Evolutionary conservation across 2,888 invertebrate genomes (phyloP), one percentile per base, ranked within the genome.

Genomic region (Odontothrips loti): DNA sequence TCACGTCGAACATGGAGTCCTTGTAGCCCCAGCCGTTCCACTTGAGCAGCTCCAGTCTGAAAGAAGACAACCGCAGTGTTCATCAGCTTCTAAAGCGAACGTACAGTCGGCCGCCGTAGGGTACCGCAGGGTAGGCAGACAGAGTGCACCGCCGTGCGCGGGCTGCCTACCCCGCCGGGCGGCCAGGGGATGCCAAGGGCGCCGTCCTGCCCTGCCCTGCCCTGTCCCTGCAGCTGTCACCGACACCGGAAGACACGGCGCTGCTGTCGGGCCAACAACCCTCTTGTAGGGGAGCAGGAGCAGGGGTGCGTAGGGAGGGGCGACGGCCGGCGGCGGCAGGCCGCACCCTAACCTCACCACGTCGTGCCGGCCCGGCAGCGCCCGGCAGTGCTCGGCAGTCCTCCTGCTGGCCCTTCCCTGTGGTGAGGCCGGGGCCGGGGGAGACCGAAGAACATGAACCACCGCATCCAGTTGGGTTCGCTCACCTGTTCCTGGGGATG

Each of bases 1-100:
- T 90, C 10, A 94, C 86, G 80, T 90, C 87, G 87, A 99, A 99
- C 87, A 92, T 91, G 0, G 98, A 96, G 88, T 99, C 98, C 84
- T 94, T 95, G 90, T 98, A 99, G n/a, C 99, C 99, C 99, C 99
- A 99, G 34, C 99, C 99, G 89, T 98, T 97, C 99, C 99, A 99
- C 89, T 97, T 98, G 80, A 99, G 89, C 58, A 96, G 88, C 81
- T 97, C 94, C 88, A 97, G 96, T 85, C 98, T 98, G 68, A 68
- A 68, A 23, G 68, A 68, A 68, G 6, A 68, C 23, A 68, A 10
- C 9, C 51, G 20, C 51, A 51, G 51, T 6, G 34, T 2, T 43
- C 34, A 6, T 43, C 3, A 43, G 34, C 6, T 43, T 43, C 6
- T 43, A n/a, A n/a, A n/a, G n/a, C n/a, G n/a, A n/a, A n/a, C n/a